Evolutionary conservation across 1,140 invertebrate species (phyloP).

Genomic region (Dolichoris vasculosae): DNA sequence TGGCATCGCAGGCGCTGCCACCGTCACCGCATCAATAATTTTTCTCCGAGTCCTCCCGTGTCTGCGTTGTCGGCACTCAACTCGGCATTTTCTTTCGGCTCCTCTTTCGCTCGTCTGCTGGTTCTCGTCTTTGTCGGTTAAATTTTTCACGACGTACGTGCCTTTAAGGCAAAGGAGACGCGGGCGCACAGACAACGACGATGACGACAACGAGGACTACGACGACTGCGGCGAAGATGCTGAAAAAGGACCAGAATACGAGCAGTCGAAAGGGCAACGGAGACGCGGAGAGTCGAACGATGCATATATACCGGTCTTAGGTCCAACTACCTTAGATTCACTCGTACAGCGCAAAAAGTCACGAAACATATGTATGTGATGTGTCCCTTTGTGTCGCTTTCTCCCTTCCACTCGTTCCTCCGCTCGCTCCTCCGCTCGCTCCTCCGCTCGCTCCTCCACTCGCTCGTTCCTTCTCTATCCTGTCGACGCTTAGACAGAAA

Average conservation of each 20-base stretch:
- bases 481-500: not conserved
- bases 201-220: not conserved
- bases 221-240: not conserved
- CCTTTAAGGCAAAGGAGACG: slow-evolving; percentile 24
- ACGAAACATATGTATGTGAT: slow-evolving; percentile 62
- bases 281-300: slow-evolving; percentile 32
- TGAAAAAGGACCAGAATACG: slow-evolving; percentile 29
- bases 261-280: slow-evolving; percentile 33
- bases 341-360: slow-evolving; percentile 58
- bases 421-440: not conserved
- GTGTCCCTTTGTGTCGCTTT: slow-evolving; percentile 60
- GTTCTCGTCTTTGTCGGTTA: slow-evolving; percentile 45
- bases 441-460: not conserved
- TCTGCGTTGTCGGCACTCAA: not conserved
- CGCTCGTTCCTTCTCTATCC: not conserved
- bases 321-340: slow-evolving; percentile 61
- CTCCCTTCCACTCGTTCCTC: slow-evolving; percentile 17
- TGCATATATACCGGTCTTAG: slow-evolving; percentile 33
- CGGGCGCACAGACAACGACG: not conserved
- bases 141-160: slow-evolving; percentile 51
- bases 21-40: slow-evolving; percentile 27
- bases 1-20: not conserved
- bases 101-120: not conserved
- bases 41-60: slow-evolving; percentile 1
- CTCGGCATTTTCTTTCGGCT: slow-evolving; percentile 14